These are phyloP conservation scores for Tenrec ecaudatus DNA, from an alignment of 2,113 vertebrate species.

Conservation along the genomic window DNA sequence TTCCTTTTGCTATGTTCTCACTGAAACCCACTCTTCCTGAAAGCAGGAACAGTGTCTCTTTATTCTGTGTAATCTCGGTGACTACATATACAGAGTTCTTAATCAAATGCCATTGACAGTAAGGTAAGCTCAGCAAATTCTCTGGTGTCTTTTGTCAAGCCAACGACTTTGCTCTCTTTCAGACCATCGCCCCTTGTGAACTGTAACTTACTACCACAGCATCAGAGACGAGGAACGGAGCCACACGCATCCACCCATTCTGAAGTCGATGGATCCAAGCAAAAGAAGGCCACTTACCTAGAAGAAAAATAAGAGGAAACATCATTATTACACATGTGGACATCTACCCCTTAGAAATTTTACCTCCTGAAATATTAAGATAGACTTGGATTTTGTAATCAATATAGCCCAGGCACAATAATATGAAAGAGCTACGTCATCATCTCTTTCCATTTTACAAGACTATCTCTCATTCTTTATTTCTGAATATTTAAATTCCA, in stretches of 20 bases:
- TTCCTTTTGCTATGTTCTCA: neutral
- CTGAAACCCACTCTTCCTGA: neutral
- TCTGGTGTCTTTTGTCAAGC: neutral
- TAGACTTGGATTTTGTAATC: constrained; percentile 15
- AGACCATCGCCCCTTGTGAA: neutral
- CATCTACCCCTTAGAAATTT: neutral
- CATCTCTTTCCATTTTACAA: neutral
- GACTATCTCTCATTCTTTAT: neutral
- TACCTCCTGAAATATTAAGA: constrained; percentile 36
- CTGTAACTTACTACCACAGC: constrained; percentile 60
- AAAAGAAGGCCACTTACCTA: constrained; percentile 79
- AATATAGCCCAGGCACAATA: neutral
- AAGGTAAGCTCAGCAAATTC: neutral
- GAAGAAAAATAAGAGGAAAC: constrained; percentile 71
- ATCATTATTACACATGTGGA: constrained; percentile 26
- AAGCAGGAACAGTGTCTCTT: neutral
- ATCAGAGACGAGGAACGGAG: neutral
- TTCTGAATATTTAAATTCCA: constrained; percentile 26
- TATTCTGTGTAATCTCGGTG: neutral
- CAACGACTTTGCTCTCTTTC: neutral
- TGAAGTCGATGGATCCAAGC: neutral
- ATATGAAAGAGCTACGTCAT: neutral
- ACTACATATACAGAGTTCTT: neutral
- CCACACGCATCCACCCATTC: constrained; percentile 12
- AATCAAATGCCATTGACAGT: neutral